Evolutionary conservation across 2,888 invertebrate species (phyloP).

Genomic region (Chaitophorus viminalis): DNA sequence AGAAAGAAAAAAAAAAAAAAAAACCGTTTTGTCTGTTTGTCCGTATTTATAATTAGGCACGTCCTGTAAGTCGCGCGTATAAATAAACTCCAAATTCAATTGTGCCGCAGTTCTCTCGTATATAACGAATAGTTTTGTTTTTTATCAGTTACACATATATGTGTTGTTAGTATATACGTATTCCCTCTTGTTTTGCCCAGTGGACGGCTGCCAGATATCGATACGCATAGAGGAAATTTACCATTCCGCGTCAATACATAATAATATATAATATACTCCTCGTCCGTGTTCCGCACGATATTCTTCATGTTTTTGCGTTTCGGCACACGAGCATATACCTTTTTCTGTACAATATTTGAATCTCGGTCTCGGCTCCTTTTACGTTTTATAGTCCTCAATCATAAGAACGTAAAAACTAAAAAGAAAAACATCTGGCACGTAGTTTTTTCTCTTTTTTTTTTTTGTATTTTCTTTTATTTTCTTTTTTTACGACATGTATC

Average conservation of each 20-base stretch:
- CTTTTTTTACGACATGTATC: background rate
- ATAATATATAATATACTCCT: background rate
- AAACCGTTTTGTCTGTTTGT: slow-evolving; percentile 2
- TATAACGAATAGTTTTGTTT: slow-evolving; percentile 44
- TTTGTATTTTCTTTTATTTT: too few species aligned
- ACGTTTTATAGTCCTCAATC: background rate
- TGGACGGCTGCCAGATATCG: slow-evolving; percentile 41
- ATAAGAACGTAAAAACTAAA: background rate
- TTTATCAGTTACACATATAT: slow-evolving; percentile 17
- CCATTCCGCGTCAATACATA: background rate
- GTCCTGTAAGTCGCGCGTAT: slow-evolving; percentile 28
- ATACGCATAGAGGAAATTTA: slow-evolving; percentile 1
- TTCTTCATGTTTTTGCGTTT: slow-evolving; percentile 1
- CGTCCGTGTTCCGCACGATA: background rate
- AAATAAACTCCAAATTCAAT: slow-evolving; percentile 56
- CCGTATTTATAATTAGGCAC: slow-evolving; percentile 43
- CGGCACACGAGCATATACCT: background rate
- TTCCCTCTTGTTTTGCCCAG: background rate
- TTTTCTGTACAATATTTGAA: background rate
- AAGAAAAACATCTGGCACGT: slow-evolving; percentile 41
- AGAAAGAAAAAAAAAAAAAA: background rate
- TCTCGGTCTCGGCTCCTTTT: background rate
- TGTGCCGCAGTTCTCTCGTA: slow-evolving; percentile 2
- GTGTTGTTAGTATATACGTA: background rate
- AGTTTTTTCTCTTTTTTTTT: background rate